phyloP scores from a whole-genome alignment of 2,888 invertebrate genomes.

The Cacoxenus indagator region DNA sequence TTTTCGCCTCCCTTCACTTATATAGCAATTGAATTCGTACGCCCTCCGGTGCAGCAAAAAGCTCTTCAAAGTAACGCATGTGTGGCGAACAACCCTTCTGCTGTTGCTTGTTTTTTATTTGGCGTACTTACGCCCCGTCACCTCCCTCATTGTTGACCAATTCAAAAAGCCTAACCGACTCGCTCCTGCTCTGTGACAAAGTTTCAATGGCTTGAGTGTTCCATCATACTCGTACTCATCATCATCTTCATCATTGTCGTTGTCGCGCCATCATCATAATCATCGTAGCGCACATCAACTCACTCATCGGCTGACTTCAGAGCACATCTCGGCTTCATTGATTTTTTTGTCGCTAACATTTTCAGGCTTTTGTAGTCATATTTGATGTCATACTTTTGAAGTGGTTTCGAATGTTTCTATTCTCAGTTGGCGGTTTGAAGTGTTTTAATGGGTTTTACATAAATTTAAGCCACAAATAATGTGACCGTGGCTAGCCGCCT shows the following conservation, averaged over 20 bases:
- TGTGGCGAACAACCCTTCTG: conserved; percentile 46
- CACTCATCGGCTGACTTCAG: conserved; percentile 39
- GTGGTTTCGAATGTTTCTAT: conserved; percentile 51
- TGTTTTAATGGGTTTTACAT: conserved; percentile 64
- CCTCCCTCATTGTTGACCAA: conserved; percentile 18
- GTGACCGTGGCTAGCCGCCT: neutral
- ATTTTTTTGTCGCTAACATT: conserved; percentile 21
- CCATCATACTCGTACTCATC: conserved; percentile 56
- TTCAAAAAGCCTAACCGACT: neutral
- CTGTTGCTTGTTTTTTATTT: conserved; percentile 1
- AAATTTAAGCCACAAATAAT: conserved; percentile 39
- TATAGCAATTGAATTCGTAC: conserved; percentile 9
- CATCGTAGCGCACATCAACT: conserved; percentile 10
- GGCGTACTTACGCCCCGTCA: neutral
- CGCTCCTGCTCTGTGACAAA: neutral
- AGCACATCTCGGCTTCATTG: conserved; percentile 34
- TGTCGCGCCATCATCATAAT: conserved; percentile 14
- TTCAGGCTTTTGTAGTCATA: conserved; percentile 54
- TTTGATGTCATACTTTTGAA: conserved; percentile 57
- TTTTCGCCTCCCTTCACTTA: conserved; percentile 25
- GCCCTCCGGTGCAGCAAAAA: conserved; percentile 29
- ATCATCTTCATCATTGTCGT: conserved; percentile 53
- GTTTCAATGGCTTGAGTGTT: conserved; percentile 46
- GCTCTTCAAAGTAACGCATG: conserved; percentile 15
- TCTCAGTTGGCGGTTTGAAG: conserved; percentile 42